Base-by-base conservation (phyloP, 2,113 vertebrate genomes). In the Syngnathus floridae region DNA sequence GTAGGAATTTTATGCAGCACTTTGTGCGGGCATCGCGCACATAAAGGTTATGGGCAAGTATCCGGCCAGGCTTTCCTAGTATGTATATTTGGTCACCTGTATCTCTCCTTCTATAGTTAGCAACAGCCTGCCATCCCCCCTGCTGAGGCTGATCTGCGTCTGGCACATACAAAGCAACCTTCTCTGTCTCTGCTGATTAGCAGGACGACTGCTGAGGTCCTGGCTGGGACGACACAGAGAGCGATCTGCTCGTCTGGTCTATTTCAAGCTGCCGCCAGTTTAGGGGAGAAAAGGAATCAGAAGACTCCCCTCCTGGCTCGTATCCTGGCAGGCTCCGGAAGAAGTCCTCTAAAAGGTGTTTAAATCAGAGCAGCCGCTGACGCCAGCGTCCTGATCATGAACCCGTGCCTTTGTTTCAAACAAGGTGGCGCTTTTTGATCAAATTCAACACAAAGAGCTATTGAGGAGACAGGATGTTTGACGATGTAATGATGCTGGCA, bases 181-280 rank as follows among this genome's bases (percentile, higher is more conserved):
- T 61, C 46, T 57, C 65, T 66, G 80, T 84, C 76, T 83, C 65
- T 74, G 65, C 67, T 82, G 79, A 83, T 83, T 80, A 83, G 73
- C 51, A 7, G 52, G 62, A 51, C 1, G 21, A 60, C 69, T 48
- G 73, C 81, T 76, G 79, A 82, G 83, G 58, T 79, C 65, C 66
- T 71, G 58, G 69, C 70, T 72, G 69, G 76, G 79, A 73, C 64
- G 8, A 77, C 64, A 67, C 64, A 60, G 69, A 13, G 64, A 41
- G 66, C 16, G 4, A 65, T 67, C 48, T 69, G 75, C n/a, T 52
- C 55, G 75, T 80, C 82, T 79, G 80, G 60, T 73, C 77, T 89
- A 87, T 89, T 87, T 87, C 68, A 68, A 84, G 75, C 62, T 26
- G 12, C 68, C 60, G 70, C 72, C 84, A 64, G 63, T 64, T 74